Base-by-base conservation (phyloP, 53 echinoderm and acorn worm genomes). In the Echinarachnius parma region DNA sequence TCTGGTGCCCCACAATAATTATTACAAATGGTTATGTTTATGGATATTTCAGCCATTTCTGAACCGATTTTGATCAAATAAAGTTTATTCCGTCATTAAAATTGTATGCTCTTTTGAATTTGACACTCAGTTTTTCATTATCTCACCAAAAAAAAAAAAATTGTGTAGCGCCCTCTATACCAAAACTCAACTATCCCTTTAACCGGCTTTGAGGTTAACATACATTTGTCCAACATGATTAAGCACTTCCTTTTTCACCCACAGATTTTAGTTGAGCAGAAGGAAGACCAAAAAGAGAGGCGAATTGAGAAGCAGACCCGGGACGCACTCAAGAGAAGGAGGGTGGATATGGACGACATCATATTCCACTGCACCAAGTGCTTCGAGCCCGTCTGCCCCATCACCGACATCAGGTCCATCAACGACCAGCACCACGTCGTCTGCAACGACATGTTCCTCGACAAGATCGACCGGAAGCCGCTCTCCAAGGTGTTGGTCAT, bases 361-460 rank as follows among this genome's bases (percentile, higher is more conserved):
- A 50, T 49, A 33, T 63, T 89, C 28, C 31, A 52, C 15, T 89
- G 89, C 61, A 66, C 31, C 53, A 85, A 89, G 54, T 89, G 89
- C 61, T 63, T 65, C 33, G 46, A 28, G 2, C 46, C 53, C 5
- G 82, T 61, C 44, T 85, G 89, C 35, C 56, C 25, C 21, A 28
- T 59, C 9, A 62, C 71, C 42, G 89, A 89, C 37, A 82, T 89
- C 53, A 59, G 89, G 10, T 56, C 57, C 60, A 78, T 89, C 32
- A 69, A 74, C 28, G 65, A 82, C 49, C 69, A 76, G 42, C 89
- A 89, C 42, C 89, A 78, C 45, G 68, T 85, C 0, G 84, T 84
- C 21, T 46, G 49, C 11, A 66, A 21, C 26, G 53, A 61, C n/a
- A n/a, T 47, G 16, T 81, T 89, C 59, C 18, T 3, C 5, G 52